Conservation (phyloP, 2,888 invertebrate genomes). For the Cosmia pyralina region DNA sequence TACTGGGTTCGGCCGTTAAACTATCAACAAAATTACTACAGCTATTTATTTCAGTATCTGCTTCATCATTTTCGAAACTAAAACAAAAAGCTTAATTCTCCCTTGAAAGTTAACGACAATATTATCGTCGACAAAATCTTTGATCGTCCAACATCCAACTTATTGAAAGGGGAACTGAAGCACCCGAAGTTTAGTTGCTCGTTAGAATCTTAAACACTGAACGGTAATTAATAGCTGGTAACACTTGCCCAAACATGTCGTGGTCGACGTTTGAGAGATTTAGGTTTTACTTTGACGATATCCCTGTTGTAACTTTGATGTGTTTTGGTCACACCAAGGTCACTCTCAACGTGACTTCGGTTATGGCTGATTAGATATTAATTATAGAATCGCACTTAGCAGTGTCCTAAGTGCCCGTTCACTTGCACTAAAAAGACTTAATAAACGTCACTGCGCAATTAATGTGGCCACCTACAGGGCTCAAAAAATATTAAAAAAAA, state of each 20-base stretch:
- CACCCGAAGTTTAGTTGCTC: constrained; percentile 50
- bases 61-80: constrained; percentile 7
- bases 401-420: no score
- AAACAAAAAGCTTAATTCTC: constrained; percentile 37
- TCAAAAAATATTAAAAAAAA: no score
- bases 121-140: constrained; percentile 53
- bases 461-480: no score
- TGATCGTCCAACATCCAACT: constrained; percentile 31
- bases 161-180: constrained; percentile 30
- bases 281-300: no score
- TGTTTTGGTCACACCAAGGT: no score
- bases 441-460: no score
- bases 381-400: no score
- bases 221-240: constrained; percentile 52
- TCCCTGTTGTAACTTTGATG: no score
- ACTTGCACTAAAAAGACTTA: no score
- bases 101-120: constrained; percentile 28
- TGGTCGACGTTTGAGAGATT: constrained; percentile 14
- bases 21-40: background rate
- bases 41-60: constrained; percentile 19
- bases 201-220: constrained; percentile 50
- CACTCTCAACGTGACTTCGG: no score
- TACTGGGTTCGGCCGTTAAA: no score
- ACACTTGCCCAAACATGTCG: constrained; percentile 37
- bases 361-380: no score